phyloP scores from a whole-genome alignment of 2,888 invertebrate species.

The Alviniconcha strummeri region DNA sequence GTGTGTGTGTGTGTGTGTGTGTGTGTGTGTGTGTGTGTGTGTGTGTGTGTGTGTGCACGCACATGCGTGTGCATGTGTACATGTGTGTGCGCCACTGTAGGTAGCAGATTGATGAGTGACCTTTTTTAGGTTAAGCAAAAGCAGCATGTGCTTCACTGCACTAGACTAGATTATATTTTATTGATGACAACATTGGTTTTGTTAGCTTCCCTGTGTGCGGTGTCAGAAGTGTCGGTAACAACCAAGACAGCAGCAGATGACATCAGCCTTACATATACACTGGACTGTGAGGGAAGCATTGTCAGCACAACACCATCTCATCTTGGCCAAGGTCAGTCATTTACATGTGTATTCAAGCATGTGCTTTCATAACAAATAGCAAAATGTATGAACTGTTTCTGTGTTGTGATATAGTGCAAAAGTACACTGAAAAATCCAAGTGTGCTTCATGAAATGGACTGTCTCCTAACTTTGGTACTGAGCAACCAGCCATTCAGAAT shows the following conservation, averaged over 20 bases:
- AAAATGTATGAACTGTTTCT: neutral
- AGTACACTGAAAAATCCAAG: neutral
- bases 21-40: constrained; percentile 7
- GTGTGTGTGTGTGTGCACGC: constrained; percentile 7
- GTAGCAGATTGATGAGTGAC: neutral
- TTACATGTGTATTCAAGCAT: neutral
- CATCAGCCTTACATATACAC: constrained; percentile 74
- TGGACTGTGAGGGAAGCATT: constrained; percentile 76
- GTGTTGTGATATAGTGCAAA: neutral
- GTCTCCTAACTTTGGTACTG: no score
- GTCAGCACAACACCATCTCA: constrained; percentile 73
- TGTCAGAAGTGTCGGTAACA: constrained; percentile 76
- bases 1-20: constrained; percentile 3
- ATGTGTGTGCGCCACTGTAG: neutral
- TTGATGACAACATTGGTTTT: no score
- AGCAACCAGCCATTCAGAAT: no score
- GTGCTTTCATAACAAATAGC: neutral
- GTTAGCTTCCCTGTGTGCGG: constrained; percentile 75
- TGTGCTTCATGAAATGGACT: neutral
- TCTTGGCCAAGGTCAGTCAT: constrained; percentile 74
- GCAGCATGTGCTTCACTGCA: no score
- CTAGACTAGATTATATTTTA: no score
- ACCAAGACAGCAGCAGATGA: constrained; percentile 76
- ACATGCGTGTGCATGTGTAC: neutral
- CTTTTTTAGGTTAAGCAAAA: neutral